A percentile compares a stretch with the other conserved stretches of the same genome.
These are phyloP conservation scores for Sinohyriopsis cumingii DNA, from an alignment of 2,888 invertebrate species.

Conservation along the genomic window DNA sequence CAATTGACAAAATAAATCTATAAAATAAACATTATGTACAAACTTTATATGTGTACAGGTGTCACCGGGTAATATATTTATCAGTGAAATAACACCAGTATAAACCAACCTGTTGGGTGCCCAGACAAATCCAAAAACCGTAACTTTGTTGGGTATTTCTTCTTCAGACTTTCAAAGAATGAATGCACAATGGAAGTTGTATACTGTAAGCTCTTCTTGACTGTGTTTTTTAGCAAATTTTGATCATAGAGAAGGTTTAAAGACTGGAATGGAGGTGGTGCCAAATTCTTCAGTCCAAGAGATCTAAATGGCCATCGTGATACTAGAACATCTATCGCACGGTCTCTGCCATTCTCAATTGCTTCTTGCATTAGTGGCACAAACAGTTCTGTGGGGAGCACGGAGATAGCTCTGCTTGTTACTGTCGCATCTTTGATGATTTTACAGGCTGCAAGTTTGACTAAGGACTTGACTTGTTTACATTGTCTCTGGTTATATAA, in stretches of 20 bases:
- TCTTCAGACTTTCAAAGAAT: constrained; percentile 65
- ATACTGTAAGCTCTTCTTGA: constrained; percentile 60
- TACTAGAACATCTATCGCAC: constrained; percentile 61
- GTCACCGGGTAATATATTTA: no score
- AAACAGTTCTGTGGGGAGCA: constrained; percentile 53
- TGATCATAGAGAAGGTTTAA: constrained; percentile 53
- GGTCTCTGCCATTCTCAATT: constrained; percentile 53
- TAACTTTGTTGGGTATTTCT: constrained; percentile 56
- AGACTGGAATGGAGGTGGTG: constrained; percentile 57
- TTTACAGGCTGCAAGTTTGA: constrained; percentile 54
- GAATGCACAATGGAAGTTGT: constrained; percentile 67
- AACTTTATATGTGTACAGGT: no score
- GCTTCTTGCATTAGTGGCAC: constrained; percentile 61
- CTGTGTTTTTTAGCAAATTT: constrained; percentile 49
- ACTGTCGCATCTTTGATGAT: constrained; percentile 58
- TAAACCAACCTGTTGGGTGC: constrained; percentile 62
- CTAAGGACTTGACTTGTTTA: constrained; percentile 42
- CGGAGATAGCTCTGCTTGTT: constrained; percentile 38
- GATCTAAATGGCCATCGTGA: constrained; percentile 59
- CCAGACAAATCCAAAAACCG: constrained; percentile 65
- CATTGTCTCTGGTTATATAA: constrained; percentile 19
- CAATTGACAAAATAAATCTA: no score
- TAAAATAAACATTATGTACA: no score
- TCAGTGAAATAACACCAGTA: no score
- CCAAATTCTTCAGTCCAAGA: constrained; percentile 55